These are phyloP conservation scores for Drosophila longiperda DNA, from an alignment of 2,888 invertebrate genomes.

Conservation along the genomic window DNA sequence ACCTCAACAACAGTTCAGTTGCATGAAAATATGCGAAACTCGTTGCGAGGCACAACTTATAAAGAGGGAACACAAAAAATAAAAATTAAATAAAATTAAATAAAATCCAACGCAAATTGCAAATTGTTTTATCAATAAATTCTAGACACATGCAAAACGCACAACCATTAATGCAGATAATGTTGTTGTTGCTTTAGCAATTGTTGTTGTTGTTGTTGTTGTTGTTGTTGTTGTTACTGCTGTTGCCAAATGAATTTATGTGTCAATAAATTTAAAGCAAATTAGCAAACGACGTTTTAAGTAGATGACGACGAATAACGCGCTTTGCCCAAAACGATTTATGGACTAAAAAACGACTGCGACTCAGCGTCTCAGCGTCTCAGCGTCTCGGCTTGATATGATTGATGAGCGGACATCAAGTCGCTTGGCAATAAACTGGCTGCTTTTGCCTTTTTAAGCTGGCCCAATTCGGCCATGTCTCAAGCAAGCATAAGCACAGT, in stretches of 20 bases:
- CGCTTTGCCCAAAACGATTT: conserved; percentile 61
- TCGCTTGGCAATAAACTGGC: conserved; percentile 40
- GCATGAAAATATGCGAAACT: conserved; percentile 26
- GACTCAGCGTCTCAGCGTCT: background rate
- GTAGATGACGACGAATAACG: conserved; percentile 54
- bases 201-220: conserved; percentile 7
- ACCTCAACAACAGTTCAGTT: conserved; percentile 5
- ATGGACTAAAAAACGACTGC: conserved; percentile 54
- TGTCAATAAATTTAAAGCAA: conserved; percentile 79
- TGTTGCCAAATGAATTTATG: conserved; percentile 73
- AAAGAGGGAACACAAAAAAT: background rate
- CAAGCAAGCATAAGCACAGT: conserved; percentile 15
- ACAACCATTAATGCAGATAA: conserved; percentile 40
- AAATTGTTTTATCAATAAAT: conserved; percentile 80
- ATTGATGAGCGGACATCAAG: conserved; percentile 46
- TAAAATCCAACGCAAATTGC: conserved; percentile 75
- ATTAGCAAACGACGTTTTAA: conserved; percentile 77
- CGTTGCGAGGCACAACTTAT: conserved; percentile 11
- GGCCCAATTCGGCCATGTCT: conserved; percentile 52
- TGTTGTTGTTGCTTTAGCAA: conserved; percentile 7
- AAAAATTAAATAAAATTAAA: conserved; percentile 26
- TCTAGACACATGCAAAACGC: conserved; percentile 66
- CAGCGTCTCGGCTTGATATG: conserved; percentile 29
- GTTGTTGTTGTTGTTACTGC: conserved; percentile 25
- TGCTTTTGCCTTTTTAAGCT: conserved; percentile 50